Conservation (phyloP, 2,888 invertebrate genomes). For the Drosophila kuntzei region DNA sequence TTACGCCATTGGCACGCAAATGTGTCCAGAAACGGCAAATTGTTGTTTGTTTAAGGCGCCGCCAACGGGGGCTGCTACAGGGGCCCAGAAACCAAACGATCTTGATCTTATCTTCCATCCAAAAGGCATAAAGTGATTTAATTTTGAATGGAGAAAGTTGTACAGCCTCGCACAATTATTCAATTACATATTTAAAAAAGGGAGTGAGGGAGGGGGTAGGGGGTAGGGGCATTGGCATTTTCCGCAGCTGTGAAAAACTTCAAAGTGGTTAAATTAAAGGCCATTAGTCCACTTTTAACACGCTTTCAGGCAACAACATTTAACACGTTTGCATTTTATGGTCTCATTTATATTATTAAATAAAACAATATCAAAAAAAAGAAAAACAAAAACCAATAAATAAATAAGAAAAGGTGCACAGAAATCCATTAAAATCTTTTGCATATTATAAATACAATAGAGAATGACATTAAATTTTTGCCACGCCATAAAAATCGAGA, state of each 20-base stretch:
- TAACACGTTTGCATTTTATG: conserved; percentile 51
- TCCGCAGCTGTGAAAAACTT: conserved; percentile 35
- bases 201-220: background rate
- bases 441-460: conserved; percentile 70
- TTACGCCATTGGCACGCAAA: conserved; percentile 81
- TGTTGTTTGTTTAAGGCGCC: conserved; percentile 80
- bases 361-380: conserved; percentile 36
- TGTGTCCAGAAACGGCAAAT: conserved; percentile 70
- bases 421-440: conserved; percentile 68
- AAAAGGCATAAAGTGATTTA: conserved; percentile 74
- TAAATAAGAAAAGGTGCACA: conserved; percentile 18
- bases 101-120: conserved; percentile 48
- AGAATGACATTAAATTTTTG: conserved; percentile 72
- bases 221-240: background rate
- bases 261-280: conserved; percentile 52
- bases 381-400: conserved; percentile 4
- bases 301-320: conserved; percentile 39
- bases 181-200: conserved; percentile 52
- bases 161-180: conserved; percentile 63
- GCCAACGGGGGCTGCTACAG: conserved; percentile 54
- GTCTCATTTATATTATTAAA: conserved; percentile 63
- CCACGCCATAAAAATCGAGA: conserved; percentile 71
- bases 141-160: conserved; percentile 76
- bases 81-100: conserved; percentile 42
- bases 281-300: conserved; percentile 75